Base-by-base conservation (phyloP, 2,888 invertebrate genomes). In the Euphydryas editha region DNA sequence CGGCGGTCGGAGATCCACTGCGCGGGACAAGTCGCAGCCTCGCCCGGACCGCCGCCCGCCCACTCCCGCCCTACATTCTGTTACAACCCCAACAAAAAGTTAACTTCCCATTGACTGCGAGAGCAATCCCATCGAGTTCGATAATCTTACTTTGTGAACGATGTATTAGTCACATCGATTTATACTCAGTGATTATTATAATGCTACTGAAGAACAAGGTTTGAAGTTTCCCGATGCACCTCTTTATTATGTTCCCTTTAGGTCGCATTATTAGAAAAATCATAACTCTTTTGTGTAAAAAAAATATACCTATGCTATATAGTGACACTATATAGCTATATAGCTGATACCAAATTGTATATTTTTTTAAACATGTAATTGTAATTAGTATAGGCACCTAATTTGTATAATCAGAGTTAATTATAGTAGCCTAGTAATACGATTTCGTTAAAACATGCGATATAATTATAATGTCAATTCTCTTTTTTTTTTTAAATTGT, bases 1-100 rank as follows among this genome's bases (percentile, higher is more conserved):
- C 90, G 88, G 83, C 91, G 88, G 87, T 83, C 87, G 87, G 79
- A 79, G 81, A 79, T 82, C 81, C 85, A 92, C 92, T 92, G 90
- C 84, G 84, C 83, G 84, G 82, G 82, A 69, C 68, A 70, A 8
- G 54, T 65, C 81, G 76, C 85, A 81, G 83, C 85, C 82, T 83
- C 86, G 76, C 86, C 84, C 83, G 81, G 82, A 79, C 79, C 80
- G 73, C 73, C 85, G 80, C 81, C 83, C 85, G 82, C 83, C 84
- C 84, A 81, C 75, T 72, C 76, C 78, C 74, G 75, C 76, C 67
- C 70, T 59, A 59, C 67, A 59, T 59, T 44, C 55, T 59, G 80
- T 79, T 76, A 73, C 74, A 76, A 83, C 59, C 64, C 58, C 81
- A 30, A 17, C 54, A n/a, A 36, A 54, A 30, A 54, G 81, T 85